Evolutionary conservation across 2,888 invertebrate genomes (phyloP), one percentile per base, ranked within the genome.

Genomic region (Cheilosia vernalis): DNA sequence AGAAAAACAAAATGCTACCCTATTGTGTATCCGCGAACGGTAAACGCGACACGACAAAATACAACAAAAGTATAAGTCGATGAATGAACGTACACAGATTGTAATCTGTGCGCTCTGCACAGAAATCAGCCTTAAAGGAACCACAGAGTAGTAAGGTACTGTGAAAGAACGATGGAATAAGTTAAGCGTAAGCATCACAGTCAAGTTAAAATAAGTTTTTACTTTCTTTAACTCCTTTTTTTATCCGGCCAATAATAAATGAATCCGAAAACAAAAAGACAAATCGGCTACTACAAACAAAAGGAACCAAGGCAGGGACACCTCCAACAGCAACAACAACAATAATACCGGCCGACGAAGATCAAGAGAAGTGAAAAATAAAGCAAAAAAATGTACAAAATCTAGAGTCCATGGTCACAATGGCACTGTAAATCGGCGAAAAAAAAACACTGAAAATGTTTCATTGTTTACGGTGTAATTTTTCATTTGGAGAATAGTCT

Each of bases 81-180:
- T 82, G 82, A 82, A 82, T 82, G 82, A 70, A 82, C 77, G 82
- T 60, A 82, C 70, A 77, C 64, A 77, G 82, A 82, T 82, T 63
- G 70, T 58, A 77, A 82, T 82, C 82, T 77, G 44, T 47, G 9
- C 30, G 9, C 30, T 30, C 30, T 30, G n/a, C 37, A 56, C 47
- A 63, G 19, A 42, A 15, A 24, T 9, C 4, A 61, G 24, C 30
- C 55, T 58, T 47, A 15, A 51, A 61, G 53, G 55, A 78, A 27
- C 2, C 37, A 37, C 13, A 10, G 4, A 37, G 37, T 37, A 37
- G 13, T 13, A 1, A 13, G 69, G 64, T 51, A 21, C 47, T 53
- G 40, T 37, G 24, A 17, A 40, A 17, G 21, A 64, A 56, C 24
- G 27, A 13, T 27, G 24, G 21, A 63, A 19, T 53, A 53, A 61